Conservation (phyloP, 2,113 vertebrate species). For the Oxygymnocypris stewartii region DNA sequence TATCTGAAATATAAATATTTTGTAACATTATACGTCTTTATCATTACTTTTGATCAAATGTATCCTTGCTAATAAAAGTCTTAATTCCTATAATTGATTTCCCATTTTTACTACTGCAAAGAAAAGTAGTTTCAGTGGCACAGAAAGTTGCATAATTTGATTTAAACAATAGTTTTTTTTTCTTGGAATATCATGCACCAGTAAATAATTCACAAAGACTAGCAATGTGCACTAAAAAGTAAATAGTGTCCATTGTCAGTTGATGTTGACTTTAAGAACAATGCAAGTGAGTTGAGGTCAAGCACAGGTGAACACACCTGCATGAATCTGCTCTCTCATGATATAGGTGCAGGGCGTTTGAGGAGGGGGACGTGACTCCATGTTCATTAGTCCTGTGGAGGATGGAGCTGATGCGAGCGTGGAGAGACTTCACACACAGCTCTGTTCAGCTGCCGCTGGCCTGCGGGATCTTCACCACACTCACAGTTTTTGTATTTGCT, state of each 20-base stretch:
- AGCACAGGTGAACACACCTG: not conserved
- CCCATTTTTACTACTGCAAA: no score
- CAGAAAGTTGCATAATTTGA: no score
- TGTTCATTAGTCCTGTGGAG: slow-evolving; percentile 85
- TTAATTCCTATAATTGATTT: no score
- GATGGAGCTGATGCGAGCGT: slow-evolving; percentile 77
- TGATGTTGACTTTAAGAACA: not conserved
- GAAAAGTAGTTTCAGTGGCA: no score
- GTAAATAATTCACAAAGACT: not conserved
- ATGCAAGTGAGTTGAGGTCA: not conserved
- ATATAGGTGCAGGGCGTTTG: slow-evolving; percentile 68
- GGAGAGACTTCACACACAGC: slow-evolving; percentile 70
- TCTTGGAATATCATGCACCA: not conserved
- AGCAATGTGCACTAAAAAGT: not conserved
- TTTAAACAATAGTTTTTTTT: not conserved
- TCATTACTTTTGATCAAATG: no score
- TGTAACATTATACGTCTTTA: no score
- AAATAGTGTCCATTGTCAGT: not conserved
- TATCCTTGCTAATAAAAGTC: no score
- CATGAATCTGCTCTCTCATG: not conserved
- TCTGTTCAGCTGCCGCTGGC: slow-evolving; percentile 78
- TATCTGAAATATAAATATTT: no score
- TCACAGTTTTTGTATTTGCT: slow-evolving; percentile 14
- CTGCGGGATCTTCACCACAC: slow-evolving; percentile 50
- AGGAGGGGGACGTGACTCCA: slow-evolving; percentile 72